Evolutionary conservation across 2,888 invertebrate species (phyloP).

Genomic region (Dione juno): DNA sequence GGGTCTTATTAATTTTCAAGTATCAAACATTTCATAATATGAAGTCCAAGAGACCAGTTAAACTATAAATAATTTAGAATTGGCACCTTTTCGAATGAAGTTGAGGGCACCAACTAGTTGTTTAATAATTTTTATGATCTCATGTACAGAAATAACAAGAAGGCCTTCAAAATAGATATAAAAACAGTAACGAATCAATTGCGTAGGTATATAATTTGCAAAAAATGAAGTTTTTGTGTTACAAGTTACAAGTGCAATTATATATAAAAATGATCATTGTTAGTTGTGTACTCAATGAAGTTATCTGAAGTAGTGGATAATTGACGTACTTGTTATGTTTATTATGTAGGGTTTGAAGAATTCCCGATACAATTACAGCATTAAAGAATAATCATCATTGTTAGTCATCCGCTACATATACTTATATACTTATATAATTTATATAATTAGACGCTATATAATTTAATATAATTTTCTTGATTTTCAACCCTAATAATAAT

Average conservation of each 20-base stretch:
- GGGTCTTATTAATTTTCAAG: no score
- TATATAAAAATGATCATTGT: slow-evolving; percentile 23
- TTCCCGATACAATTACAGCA: slow-evolving; percentile 11
- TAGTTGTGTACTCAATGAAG: slow-evolving; percentile 14
- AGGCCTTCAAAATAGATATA: slow-evolving; percentile 8
- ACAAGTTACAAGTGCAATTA: slow-evolving; percentile 18
- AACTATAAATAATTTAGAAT: no score
- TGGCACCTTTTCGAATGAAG: no score
- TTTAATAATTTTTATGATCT: background rate
- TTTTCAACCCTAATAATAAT: background rate
- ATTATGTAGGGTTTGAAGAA: slow-evolving; percentile 9
- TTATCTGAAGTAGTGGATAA: slow-evolving; percentile 9
- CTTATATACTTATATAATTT: no score
- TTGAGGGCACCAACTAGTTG: background rate
- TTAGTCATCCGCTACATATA: slow-evolving; percentile 3
- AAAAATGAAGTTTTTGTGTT: slow-evolving; percentile 16
- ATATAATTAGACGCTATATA: background rate
- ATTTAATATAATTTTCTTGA: background rate
- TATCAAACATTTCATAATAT: no score
- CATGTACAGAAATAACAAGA: slow-evolving; percentile 16
- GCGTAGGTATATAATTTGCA: background rate
- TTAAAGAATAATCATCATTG: slow-evolving; percentile 8
- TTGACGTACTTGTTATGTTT: slow-evolving; percentile 14
- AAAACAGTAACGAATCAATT: slow-evolving; percentile 18
- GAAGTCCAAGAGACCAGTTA: no score